These are phyloP conservation scores for Sisyra terminalis DNA, from an alignment of 2,888 invertebrate species.

Conservation along the genomic window DNA sequence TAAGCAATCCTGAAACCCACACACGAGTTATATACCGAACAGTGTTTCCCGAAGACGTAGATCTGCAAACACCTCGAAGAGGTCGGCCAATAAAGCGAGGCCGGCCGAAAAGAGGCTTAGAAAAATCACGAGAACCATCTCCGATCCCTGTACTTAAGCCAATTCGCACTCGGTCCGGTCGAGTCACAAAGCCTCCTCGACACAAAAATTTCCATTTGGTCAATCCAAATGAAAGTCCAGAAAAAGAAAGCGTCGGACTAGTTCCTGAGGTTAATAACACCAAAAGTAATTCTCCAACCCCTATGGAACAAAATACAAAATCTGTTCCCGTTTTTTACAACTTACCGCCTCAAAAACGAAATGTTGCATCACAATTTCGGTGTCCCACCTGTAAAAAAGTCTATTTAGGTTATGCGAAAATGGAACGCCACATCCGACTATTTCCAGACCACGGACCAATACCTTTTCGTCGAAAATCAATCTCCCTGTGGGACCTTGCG, in stretches of 20 bases:
- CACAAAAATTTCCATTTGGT: conserved; percentile 13
- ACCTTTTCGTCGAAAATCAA: conserved; percentile 15
- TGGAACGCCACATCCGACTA: conserved; percentile 42
- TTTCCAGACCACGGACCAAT: conserved; percentile 39
- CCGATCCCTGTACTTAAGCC: conserved; percentile 10
- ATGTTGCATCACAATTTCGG: conserved; percentile 32
- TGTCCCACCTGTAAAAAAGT: conserved; percentile 48
- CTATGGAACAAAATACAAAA: conserved; percentile 9
- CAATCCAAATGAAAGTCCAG: neutral
- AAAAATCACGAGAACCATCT: conserved; percentile 10
- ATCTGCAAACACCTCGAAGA: conserved; percentile 15
- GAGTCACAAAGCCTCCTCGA: conserved; percentile 22
- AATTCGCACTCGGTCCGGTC: conserved; percentile 21
- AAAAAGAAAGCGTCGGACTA: conserved; percentile 1
- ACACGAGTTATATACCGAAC: conserved; percentile 19
- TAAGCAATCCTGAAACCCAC: conserved; percentile 9
- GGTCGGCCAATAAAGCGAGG: conserved; percentile 16
- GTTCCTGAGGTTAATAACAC: neutral
- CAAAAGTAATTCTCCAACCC: conserved; percentile 6
- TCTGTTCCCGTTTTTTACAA: conserved; percentile 4
- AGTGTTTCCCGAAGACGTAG: conserved; percentile 22
- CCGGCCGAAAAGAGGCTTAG: conserved; percentile 18
- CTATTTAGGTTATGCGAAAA: conserved; percentile 40
- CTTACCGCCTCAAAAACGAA: conserved; percentile 21
- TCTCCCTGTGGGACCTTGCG: conserved; percentile 22